Percentiles rank a stretch among this genome's conserved stretches.
Conservation (phyloP, 1,140 invertebrate species). For the Polypedilum vanderplanki region DNA sequence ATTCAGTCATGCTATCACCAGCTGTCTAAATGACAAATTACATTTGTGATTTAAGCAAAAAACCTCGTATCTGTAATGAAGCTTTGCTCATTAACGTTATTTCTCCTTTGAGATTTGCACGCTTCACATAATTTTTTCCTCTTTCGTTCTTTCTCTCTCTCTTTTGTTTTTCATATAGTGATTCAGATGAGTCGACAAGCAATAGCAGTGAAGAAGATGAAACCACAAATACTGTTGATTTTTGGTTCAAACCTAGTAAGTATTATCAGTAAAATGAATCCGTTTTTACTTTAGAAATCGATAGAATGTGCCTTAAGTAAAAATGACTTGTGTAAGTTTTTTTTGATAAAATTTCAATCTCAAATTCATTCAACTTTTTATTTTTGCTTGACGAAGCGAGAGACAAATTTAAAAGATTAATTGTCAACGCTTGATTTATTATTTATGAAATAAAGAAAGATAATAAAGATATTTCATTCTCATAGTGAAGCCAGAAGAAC, state of each 20-base stretch:
- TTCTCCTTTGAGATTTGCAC: background rate
- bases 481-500: background rate
- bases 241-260: slow-evolving; percentile 42
- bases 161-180: no score
- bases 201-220: slow-evolving; percentile 38
- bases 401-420: no score
- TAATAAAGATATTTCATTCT: background rate
- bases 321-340: background rate
- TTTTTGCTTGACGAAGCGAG: background rate
- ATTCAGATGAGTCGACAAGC: slow-evolving; percentile 36
- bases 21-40: no score
- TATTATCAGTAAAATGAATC: background rate
- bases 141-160: background rate
- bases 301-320: no score
- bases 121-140: background rate
- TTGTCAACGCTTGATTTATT: no score
- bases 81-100: background rate
- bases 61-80: background rate
- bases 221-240: slow-evolving; percentile 37
- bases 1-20: no score
- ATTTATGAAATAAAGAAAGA: background rate
- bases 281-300: no score
- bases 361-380: background rate
- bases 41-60: background rate
- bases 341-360: background rate